phyloP scores from a whole-genome alignment of 1,140 invertebrate genomes.

The Drosophila teissieri region DNA sequence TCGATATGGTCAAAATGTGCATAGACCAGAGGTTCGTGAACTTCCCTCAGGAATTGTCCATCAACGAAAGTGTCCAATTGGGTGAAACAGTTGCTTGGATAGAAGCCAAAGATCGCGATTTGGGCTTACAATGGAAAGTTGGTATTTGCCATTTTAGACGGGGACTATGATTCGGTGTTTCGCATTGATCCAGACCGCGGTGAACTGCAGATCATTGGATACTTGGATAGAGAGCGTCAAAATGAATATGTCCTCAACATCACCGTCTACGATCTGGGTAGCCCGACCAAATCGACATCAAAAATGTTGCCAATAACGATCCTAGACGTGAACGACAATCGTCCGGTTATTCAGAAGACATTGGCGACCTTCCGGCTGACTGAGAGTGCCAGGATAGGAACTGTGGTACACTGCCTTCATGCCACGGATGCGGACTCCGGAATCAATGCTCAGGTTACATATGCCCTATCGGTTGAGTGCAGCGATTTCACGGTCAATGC shows the following conservation, averaged over 20 bases:
- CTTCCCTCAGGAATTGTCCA: slow-evolving; percentile 90
- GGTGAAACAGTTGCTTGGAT: slow-evolving; percentile 91
- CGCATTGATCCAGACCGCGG: slow-evolving; percentile 94
- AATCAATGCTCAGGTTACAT: slow-evolving; percentile 92
- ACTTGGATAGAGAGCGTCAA: slow-evolving; percentile 94
- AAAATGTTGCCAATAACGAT: slow-evolving; percentile 91
- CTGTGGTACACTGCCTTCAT: slow-evolving; percentile 92
- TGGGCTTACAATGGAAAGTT: slow-evolving; percentile 96
- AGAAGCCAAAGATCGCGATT: slow-evolving; percentile 92
- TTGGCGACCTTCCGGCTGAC: slow-evolving; percentile 93
- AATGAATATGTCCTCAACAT: slow-evolving; percentile 94
- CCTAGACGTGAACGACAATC: slow-evolving; percentile 94
- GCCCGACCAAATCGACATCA: slow-evolving; percentile 91
- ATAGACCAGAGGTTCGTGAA: slow-evolving; percentile 93
- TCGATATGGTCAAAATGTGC: slow-evolving; percentile 93
- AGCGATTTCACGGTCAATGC: slow-evolving; percentile 93
- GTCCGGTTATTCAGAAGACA: slow-evolving; percentile 92
- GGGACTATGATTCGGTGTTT: slow-evolving; percentile 95
- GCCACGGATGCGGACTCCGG: slow-evolving; percentile 94
- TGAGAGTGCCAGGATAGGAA: slow-evolving; percentile 94
- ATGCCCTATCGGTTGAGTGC: slow-evolving; percentile 92
- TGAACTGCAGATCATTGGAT: slow-evolving; percentile 92
- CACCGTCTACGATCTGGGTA: slow-evolving; percentile 94
- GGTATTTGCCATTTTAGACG: slow-evolving; percentile 93
- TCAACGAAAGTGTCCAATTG: slow-evolving; percentile 94